These are phyloP conservation scores for Ornithoptera alexandrae DNA, from an alignment of 2,888 invertebrate species.

Conservation along the genomic window DNA sequence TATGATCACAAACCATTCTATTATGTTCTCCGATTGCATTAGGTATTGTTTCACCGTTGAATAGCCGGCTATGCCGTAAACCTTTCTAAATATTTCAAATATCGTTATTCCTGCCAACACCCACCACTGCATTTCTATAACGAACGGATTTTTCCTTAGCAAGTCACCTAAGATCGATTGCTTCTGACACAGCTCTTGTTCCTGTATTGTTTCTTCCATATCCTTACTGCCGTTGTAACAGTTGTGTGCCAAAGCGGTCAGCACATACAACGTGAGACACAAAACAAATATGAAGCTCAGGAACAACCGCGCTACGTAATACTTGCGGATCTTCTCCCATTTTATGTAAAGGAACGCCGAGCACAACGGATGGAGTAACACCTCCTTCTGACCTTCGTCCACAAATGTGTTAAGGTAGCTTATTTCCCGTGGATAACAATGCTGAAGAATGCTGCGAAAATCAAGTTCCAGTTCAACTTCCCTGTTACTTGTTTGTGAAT, in stretches of 20 bases:
- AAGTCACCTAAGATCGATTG: conserved; percentile 88
- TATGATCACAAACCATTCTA: conserved; percentile 92
- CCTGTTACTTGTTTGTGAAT: conserved; percentile 87
- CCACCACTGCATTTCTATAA: conserved; percentile 92
- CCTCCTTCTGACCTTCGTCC: conserved; percentile 93
- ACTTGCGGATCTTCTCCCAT: conserved; percentile 94
- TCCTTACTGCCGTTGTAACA: conserved; percentile 91
- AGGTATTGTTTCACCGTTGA: conserved; percentile 90
- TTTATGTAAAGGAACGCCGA: conserved; percentile 93
- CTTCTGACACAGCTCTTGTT: conserved; percentile 87
- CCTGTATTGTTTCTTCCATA: conserved; percentile 85
- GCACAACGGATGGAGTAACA: conserved; percentile 91
- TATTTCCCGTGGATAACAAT: conserved; percentile 91
- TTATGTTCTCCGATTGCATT: conserved; percentile 90
- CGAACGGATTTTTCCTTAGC: conserved; percentile 85
- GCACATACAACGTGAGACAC: conserved; percentile 89
- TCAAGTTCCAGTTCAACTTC: conserved; percentile 91
- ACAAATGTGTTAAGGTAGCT: conserved; percentile 92
- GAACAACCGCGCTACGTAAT: conserved; percentile 88
- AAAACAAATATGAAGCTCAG: conserved; percentile 89
- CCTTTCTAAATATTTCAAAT: conserved; percentile 88
- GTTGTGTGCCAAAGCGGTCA: conserved; percentile 90
- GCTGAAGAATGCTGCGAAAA: conserved; percentile 89
- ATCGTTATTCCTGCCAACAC: conserved; percentile 88
- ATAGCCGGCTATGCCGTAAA: conserved; percentile 90